These are phyloP conservation scores for Wasmannia auropunctata DNA, from an alignment of 1,140 invertebrate species.

Conservation along the genomic window DNA sequence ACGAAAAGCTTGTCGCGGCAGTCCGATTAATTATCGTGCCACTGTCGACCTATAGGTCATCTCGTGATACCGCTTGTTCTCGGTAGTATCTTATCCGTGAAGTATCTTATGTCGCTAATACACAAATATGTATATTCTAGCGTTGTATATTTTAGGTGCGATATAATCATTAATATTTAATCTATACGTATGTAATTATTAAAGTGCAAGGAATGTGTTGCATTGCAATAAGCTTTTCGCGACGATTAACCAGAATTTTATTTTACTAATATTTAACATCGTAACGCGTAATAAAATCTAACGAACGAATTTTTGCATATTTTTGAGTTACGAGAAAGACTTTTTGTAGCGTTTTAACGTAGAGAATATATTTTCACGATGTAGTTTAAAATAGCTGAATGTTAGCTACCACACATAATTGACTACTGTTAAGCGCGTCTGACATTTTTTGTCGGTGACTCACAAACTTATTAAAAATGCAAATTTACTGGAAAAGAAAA, in stretches of 20 bases:
- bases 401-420: neutral
- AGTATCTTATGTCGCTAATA: neutral
- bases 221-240: neutral
- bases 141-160: neutral
- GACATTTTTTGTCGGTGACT: neutral
- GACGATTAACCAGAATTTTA: neutral
- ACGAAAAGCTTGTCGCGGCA: slow-evolving; percentile 48
- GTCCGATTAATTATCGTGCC: slow-evolving; percentile 53
- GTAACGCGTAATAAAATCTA: neutral
- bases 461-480: neutral
- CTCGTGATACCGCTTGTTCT: neutral
- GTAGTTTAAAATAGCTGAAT: neutral
- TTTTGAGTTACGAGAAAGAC: neutral
- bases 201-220: neutral
- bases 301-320: neutral
- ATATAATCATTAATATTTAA: neutral
- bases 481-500: neutral
- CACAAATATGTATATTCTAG: neutral
- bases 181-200: neutral
- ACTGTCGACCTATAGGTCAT: slow-evolving; percentile 6
- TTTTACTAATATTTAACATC: neutral
- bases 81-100: slow-evolving; percentile 13
- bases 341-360: neutral
- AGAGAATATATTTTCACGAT: neutral
- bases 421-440: neutral